phyloP scores from a whole-genome alignment of 1,140 invertebrate species.

The Drosophila malerkotliana region DNA sequence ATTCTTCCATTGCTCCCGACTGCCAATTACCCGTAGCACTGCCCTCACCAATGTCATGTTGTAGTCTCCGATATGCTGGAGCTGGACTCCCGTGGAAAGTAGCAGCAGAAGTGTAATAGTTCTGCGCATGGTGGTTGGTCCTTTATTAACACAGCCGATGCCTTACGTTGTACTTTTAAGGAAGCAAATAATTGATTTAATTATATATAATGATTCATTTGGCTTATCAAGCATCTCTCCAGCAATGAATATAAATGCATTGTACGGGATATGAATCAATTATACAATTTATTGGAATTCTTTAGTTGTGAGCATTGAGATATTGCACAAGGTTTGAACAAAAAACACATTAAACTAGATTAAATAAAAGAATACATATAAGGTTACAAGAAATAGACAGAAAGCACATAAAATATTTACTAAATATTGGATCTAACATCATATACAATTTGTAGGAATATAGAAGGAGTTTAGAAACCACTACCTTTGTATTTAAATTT shows the following conservation, averaged over 20 bases:
- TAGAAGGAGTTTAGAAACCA: not conserved
- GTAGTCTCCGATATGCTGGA: constrained; percentile 1
- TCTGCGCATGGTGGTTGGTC: constrained; percentile 33
- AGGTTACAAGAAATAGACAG: constrained; percentile 1
- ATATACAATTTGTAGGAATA: not conserved
- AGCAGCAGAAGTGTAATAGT: constrained; percentile 11
- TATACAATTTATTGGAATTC: constrained; percentile 32
- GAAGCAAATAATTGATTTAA: constrained; percentile 52
- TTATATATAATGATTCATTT: constrained; percentile 53
- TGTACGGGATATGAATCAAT: constrained; percentile 6
- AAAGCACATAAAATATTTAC: constrained; percentile 28
- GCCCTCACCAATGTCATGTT: constrained; percentile 46
- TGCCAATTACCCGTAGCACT: constrained; percentile 13
- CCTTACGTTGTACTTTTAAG: constrained; percentile 36
- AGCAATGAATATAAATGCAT: constrained; percentile 7
- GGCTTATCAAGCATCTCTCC: constrained; percentile 33
- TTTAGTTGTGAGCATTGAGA: constrained; percentile 62
- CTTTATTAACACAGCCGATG: constrained; percentile 1
- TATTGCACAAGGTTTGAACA: constrained; percentile 62
- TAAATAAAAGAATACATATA: constrained; percentile 2
- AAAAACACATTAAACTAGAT: constrained; percentile 23
- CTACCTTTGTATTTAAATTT: not conserved
- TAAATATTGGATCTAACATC: not conserved
- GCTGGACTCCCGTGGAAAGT: not conserved
- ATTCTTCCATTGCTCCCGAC: constrained; percentile 41